Evolutionary conservation across 2,797 vertebrate species (phyloP), one percentile per base, ranked within the genome.

Genomic region (Poliocrania exsul): DNA sequence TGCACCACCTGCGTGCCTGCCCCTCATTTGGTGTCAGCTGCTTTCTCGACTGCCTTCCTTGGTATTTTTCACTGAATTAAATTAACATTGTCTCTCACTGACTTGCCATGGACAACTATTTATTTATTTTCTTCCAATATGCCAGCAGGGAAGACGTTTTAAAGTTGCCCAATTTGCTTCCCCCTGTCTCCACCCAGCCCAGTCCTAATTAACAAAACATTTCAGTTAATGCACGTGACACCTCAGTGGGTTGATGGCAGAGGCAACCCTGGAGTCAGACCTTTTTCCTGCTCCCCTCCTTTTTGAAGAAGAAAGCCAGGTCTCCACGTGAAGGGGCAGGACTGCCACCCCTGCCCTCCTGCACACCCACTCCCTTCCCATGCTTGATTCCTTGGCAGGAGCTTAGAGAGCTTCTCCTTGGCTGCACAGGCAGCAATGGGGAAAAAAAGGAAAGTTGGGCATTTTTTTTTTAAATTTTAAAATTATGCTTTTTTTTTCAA

Each of bases 401-500:
- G 4, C 24, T 65, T 5, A 1, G 44, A 93, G 33, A 67, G 18
- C 54, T 83, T 57, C 64, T 82, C 37, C 4, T 8, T 4, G 31
- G 42, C 49, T 79, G 51, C 78, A 62, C 10, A 73, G 14, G 38
- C 20, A 53, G 49, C 25, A 57, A 9, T 5, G 14, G 16, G 23
- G n/a, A 2, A 3, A 16, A 26, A 35, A 66, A 73, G n/a, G 1
- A 20, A 56, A 53, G 14, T 4, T 47, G 37, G 5, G 21, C 7
- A 53, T 26, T 29, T 50, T 74, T n/a, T 46, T 71, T 81, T 60
- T 18, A 50, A 23, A 77, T 90, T 92, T 94, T 83, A 35, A 95
- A 96, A 94, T 82, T 57, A 87, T 71, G 85, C 80, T 83, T 89
- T 93, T 91, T 87, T 92, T 93, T 91, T 87, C 65, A 78, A 90